These are phyloP conservation scores for Megalurothrips usitatus DNA, from an alignment of 2,888 invertebrate species.

Conservation along the genomic window DNA sequence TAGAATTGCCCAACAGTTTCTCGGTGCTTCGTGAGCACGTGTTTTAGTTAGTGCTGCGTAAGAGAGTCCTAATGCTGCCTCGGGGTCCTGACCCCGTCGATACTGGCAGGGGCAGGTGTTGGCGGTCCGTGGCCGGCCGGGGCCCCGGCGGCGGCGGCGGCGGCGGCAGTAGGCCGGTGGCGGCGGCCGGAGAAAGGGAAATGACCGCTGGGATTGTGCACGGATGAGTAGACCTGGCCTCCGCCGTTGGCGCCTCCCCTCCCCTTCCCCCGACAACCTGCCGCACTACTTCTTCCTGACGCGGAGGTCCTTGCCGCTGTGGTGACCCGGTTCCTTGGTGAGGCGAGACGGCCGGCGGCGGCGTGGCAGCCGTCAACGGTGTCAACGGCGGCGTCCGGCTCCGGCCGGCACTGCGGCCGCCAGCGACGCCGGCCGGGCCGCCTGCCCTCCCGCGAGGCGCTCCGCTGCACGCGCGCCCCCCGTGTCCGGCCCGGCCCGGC, in stretches of 20 bases:
- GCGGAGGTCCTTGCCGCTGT: conserved; percentile 9
- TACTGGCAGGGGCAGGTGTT: no score
- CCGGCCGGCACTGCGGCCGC: no score
- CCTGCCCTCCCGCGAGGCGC: background rate
- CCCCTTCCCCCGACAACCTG: background rate
- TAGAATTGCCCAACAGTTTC: no score
- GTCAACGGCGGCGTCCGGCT: background rate
- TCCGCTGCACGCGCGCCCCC: background rate
- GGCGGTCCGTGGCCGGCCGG: no score
- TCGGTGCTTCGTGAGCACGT: no score
- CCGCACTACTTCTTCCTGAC: background rate
- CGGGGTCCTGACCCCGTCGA: no score
- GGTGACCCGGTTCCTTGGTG: conserved; percentile 9
- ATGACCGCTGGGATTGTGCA: background rate
- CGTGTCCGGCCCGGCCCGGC: background rate
- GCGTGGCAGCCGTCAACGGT: background rate
- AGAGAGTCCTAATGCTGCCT: no score
- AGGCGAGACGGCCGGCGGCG: background rate
- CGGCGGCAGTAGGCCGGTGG: no score
- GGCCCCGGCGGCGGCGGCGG: no score
- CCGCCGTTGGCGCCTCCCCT: background rate
- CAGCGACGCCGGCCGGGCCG: background rate
- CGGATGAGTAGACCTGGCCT: background rate
- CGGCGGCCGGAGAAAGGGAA: background rate
- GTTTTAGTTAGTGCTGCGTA: no score